Conservation (phyloP, 2,113 vertebrate genomes). For the Eptesicus fuscus region DNA sequence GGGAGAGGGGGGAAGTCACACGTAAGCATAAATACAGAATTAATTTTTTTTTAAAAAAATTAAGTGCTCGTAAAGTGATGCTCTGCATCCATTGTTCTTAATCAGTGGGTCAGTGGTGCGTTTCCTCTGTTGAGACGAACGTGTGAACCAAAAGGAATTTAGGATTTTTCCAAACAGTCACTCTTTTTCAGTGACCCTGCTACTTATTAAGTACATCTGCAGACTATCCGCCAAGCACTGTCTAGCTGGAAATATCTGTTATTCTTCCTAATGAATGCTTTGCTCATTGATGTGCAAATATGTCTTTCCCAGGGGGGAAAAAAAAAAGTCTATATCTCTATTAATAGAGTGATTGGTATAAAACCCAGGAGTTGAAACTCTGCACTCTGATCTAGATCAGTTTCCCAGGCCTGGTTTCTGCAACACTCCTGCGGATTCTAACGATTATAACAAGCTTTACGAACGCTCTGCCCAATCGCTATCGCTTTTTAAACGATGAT, state of each 20-base stretch:
- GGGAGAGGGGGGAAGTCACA: not conserved
- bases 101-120: not conserved
- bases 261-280: not conserved
- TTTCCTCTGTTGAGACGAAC: not conserved
- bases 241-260: not conserved
- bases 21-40: not conserved
- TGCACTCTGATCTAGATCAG: not conserved
- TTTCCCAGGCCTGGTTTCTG: not conserved
- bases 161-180: not conserved
- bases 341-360: not conserved
- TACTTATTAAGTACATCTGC: not conserved
- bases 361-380: conserved; percentile 15
- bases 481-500: not conserved
- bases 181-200: not conserved
- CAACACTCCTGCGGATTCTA: not conserved
- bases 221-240: not conserved
- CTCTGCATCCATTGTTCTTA: not conserved
- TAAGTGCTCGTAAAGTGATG: not conserved
- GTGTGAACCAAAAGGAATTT: not conserved
- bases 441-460: not conserved
- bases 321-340: not conserved
- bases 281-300: not conserved
- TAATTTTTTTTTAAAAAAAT: not conserved
- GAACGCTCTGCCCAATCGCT: not conserved
- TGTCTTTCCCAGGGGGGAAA: not conserved